phyloP scores from a whole-genome alignment of 2,888 invertebrate genomes.

The Dendrolimus houi region DNA sequence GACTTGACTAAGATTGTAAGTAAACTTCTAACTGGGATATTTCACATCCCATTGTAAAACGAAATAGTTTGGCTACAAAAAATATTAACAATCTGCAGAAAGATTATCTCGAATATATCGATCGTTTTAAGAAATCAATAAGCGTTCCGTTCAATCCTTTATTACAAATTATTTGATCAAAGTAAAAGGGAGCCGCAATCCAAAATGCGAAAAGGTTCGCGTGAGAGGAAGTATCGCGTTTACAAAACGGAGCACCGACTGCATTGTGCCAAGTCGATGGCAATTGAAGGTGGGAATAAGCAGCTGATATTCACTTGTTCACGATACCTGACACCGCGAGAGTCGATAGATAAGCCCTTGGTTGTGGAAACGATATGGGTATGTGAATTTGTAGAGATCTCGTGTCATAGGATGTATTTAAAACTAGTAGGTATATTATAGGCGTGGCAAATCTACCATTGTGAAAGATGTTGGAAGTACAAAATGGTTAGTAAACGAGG shows the following conservation, averaged over 20 bases:
- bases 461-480: too few species aligned
- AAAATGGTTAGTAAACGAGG: too few species aligned
- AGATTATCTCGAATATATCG: slow-evolving; percentile 55
- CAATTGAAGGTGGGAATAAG: slow-evolving; percentile 53
- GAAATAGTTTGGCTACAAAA: slow-evolving; percentile 27
- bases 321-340: slow-evolving; percentile 41
- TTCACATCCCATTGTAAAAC: too few species aligned
- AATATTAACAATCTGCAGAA: slow-evolving; percentile 53
- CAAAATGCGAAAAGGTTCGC: slow-evolving; percentile 54
- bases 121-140: slow-evolving; percentile 62
- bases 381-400: slow-evolving; percentile 21
- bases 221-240: slow-evolving; percentile 74
- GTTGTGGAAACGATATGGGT: slow-evolving; percentile 32
- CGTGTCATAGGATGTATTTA: too few species aligned
- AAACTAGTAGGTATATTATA: too few species aligned
- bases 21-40: too few species aligned
- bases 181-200: slow-evolving; percentile 67
- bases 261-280: slow-evolving; percentile 58
- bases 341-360: slow-evolving; percentile 4
- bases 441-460: too few species aligned
- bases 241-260: slow-evolving; percentile 68
- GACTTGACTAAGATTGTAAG: too few species aligned
- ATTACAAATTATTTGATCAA: slow-evolving; percentile 71
- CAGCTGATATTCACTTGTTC: slow-evolving; percentile 44
- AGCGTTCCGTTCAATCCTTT: slow-evolving; percentile 72